Evolutionary conservation across 92 coral and sea anemone genomes (phyloP).

Genomic region (Virgularia gustaviana): DNA sequence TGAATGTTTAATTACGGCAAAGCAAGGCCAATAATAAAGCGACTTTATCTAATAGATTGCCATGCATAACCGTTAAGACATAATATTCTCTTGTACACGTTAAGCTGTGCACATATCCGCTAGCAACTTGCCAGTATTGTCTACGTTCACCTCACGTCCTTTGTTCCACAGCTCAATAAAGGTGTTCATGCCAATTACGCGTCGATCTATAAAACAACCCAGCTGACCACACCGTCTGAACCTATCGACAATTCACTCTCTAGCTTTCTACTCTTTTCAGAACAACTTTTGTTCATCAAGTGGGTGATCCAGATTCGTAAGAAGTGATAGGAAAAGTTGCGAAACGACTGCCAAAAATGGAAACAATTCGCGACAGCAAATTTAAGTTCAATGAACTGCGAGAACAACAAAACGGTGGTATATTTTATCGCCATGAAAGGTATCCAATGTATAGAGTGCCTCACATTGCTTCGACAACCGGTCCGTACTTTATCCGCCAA

Average conservation of each 20-base stretch:
- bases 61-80: too few relatives aligned
- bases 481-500: background rate
- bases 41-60: constrained; percentile 25
- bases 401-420: background rate
- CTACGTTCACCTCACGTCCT: too few relatives aligned
- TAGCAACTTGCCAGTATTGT: constrained; percentile 36
- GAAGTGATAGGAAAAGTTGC: background rate
- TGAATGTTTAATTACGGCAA: constrained; percentile 41
- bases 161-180: constrained; percentile 29
- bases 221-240: too few relatives aligned
- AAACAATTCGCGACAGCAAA: background rate
- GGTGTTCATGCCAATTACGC: background rate
- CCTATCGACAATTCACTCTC: too few relatives aligned
- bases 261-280: too few relatives aligned
- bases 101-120: constrained; percentile 15
- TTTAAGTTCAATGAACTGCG: background rate
- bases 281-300: too few relatives aligned
- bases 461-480: constrained; percentile 8
- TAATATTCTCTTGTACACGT: constrained; percentile 7
- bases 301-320: too few relatives aligned
- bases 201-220: constrained; percentile 2
- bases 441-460: background rate
- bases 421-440: background rate
- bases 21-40: constrained; percentile 30
- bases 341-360: background rate